Conservation (phyloP, 2,797 vertebrate species). For the Carcharodon carcharias region DNA sequence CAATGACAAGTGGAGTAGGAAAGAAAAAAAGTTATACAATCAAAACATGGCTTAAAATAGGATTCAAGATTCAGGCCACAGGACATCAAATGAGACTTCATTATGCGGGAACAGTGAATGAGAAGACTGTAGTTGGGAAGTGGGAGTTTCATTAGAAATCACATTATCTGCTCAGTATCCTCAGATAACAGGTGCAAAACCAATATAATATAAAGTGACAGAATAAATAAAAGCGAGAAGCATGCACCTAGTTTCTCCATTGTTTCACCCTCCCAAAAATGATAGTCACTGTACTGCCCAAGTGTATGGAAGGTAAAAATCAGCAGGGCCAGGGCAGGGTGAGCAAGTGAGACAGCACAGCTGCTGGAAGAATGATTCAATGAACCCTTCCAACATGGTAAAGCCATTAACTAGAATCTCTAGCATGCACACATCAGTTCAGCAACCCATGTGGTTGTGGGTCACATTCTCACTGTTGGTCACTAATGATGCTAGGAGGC, state of each 20-base stretch:
- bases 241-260: background rate
- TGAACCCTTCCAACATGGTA: background rate
- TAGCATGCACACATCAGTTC: background rate
- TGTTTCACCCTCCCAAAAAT: background rate
- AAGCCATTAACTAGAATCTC: background rate
- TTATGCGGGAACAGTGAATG: background rate
- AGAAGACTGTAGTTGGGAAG: background rate
- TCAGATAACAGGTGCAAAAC: background rate
- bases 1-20: background rate
- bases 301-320: background rate
- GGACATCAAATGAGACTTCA: background rate
- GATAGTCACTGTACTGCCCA: background rate
- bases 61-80: background rate
- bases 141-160: background rate
- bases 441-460: background rate
- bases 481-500: background rate
- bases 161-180: background rate
- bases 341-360: background rate
- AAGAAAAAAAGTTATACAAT: background rate
- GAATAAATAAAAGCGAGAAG: background rate
- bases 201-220: slow-evolving; percentile 26
- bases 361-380: background rate
- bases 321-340: background rate
- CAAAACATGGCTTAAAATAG: background rate
- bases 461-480: background rate